These are phyloP conservation scores for Cinclus cinclus DNA, from an alignment of 2,113 vertebrate genomes.

Conservation along the genomic window DNA sequence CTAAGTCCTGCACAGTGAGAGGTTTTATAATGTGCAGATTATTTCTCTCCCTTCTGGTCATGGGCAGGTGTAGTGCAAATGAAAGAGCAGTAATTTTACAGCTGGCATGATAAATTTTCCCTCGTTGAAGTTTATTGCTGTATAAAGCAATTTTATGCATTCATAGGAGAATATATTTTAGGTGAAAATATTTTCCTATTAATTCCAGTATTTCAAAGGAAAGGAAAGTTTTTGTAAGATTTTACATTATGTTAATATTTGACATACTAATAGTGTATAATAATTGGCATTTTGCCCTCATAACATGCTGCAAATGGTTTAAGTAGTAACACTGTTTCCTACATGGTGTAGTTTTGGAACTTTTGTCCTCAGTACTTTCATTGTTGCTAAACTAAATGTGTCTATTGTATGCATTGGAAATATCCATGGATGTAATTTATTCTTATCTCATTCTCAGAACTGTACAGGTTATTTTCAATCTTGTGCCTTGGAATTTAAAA, in stretches of 20 bases:
- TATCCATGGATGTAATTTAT: not conserved
- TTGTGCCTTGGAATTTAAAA: not conserved
- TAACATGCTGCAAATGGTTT: not conserved
- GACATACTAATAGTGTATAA: not conserved
- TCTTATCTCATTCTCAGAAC: not conserved
- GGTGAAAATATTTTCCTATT: not conserved
- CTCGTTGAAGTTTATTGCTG: not conserved
- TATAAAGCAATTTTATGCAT: not conserved
- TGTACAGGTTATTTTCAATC: not conserved
- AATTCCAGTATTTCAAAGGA: not conserved
- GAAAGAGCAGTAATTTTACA: not conserved
- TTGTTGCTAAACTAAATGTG: not conserved
- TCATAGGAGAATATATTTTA: not conserved
- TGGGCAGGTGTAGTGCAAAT: not conserved
- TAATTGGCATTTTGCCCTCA: not conserved
- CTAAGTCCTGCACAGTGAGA: not conserved
- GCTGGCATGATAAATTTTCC: not conserved
- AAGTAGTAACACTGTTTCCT: not conserved
- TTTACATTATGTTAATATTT: not conserved
- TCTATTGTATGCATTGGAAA: not conserved
- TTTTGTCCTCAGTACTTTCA: not conserved
- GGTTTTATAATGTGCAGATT: not conserved
- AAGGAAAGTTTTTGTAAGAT: not conserved
- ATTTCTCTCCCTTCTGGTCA: not conserved
- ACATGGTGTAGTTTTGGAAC: not conserved